These are phyloP conservation scores for Caenorhabditis remanei DNA, from an alignment of 1,140 invertebrate species.

Conservation along the genomic window DNA sequence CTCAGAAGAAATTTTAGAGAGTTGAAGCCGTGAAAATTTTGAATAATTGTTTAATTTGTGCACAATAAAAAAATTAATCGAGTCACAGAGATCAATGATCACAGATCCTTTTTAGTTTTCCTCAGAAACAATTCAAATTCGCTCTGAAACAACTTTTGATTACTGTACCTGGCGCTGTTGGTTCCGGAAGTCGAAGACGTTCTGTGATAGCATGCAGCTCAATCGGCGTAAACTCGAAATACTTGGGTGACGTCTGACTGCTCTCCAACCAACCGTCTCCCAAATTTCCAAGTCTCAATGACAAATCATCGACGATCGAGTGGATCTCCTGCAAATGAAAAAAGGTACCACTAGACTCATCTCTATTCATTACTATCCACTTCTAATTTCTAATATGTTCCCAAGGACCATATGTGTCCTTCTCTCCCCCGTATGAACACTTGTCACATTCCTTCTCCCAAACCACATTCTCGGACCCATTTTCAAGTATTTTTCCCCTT, in stretches of 20 bases:
- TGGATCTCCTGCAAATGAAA: slow-evolving; percentile 68
- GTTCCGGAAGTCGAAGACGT: slow-evolving; percentile 87
- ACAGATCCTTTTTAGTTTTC: too few species aligned
- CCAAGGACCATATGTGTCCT: slow-evolving; percentile 33
- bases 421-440: background rate
- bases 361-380: slow-evolving; percentile 19
- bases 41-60: too few species aligned
- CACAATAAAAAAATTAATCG: too few species aligned
- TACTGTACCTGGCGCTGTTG: slow-evolving; percentile 75
- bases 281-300: slow-evolving; percentile 63
- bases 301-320: slow-evolving; percentile 67
- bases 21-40: too few species aligned
- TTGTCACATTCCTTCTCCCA: background rate
- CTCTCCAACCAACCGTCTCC: slow-evolving; percentile 66
- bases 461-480: background rate
- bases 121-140: too few species aligned
- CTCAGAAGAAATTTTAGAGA: too few species aligned
- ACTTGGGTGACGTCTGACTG: slow-evolving; percentile 63
- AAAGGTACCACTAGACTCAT: background rate
- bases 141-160: too few species aligned
- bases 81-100: too few species aligned
- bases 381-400: slow-evolving; percentile 13
- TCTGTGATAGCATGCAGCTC: slow-evolving; percentile 90
- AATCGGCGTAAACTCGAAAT: slow-evolving; percentile 76
- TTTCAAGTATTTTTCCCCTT: background rate